Evolutionary conservation across 2,113 vertebrate genomes (phyloP).

Genomic region (Acanthisitta chloris): DNA sequence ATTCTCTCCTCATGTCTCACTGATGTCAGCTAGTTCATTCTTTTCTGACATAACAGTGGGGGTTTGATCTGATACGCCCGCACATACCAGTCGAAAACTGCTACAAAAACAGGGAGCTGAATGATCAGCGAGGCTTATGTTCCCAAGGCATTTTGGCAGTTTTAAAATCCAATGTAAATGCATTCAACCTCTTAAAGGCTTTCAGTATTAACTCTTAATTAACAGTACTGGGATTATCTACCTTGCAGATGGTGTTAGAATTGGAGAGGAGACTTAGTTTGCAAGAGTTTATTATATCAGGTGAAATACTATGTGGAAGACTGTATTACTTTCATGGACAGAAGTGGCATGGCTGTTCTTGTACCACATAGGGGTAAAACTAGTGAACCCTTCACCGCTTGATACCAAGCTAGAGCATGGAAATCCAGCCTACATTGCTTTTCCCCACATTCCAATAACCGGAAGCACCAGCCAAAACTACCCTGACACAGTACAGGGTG

Average conservation of each 20-base stretch:
- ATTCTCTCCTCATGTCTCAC: not conserved
- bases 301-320: not conserved
- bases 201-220: constrained; percentile 29
- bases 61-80: not conserved
- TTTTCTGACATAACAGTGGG: constrained; percentile 33
- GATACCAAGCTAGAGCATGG: not conserved
- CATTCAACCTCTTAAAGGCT: not conserved
- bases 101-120: constrained; percentile 3
- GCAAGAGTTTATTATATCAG: not conserved
- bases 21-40: not conserved
- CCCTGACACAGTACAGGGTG: not conserved
- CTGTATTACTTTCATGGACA: not conserved
- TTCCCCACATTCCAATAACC: not conserved
- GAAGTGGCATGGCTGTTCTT: not conserved
- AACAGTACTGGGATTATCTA: not conserved
- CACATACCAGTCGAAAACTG: constrained; percentile 20
- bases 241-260: not conserved
- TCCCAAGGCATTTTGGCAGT: constrained; percentile 1
- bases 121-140: not conserved
- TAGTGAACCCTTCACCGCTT: not conserved
- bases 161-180: not conserved
- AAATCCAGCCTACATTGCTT: not conserved
- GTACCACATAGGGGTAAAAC: not conserved
- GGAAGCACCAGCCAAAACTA: not conserved
- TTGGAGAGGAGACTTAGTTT: not conserved